Conservation (phyloP, 2,797 vertebrate species). For the Menidia menidia region DNA sequence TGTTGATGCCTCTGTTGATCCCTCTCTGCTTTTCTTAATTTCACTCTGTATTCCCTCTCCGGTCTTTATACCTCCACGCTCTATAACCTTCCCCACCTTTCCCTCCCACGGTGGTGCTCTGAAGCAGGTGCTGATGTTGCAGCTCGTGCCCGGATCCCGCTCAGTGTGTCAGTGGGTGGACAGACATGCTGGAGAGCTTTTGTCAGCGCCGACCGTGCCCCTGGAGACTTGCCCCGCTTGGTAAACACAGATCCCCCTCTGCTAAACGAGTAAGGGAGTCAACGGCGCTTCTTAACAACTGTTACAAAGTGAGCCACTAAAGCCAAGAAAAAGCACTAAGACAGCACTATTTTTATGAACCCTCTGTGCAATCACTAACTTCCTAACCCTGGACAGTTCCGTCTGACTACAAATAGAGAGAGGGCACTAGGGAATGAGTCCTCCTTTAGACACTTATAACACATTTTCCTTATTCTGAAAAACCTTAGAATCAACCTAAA, state of each 20-base stretch:
- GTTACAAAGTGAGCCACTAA: constrained; percentile 37
- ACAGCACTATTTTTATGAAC: constrained; percentile 68
- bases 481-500: constrained; percentile 13
- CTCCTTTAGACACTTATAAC: constrained; percentile 10
- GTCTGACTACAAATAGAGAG: constrained; percentile 49
- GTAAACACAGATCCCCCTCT: constrained; percentile 51
- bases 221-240: constrained; percentile 61
- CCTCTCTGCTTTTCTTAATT: constrained; percentile 26
- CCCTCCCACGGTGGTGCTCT: constrained; percentile 68
- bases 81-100: constrained; percentile 50
- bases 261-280: constrained; percentile 52
- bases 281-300: constrained; percentile 49
- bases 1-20: constrained; percentile 19
- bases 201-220: constrained; percentile 62
- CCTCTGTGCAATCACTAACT: constrained; percentile 30
- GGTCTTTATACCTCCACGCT: constrained; percentile 66
- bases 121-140: constrained; percentile 75
- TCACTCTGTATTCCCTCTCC: constrained; percentile 56
- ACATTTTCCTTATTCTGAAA: neutral
- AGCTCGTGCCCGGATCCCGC: constrained; percentile 57
- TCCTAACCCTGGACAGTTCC: constrained; percentile 40
- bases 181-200: constrained; percentile 61
- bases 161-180: constrained; percentile 70
- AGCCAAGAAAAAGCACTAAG: constrained; percentile 54
- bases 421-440: constrained; percentile 38